Base-by-base conservation (phyloP, 2,113 vertebrate genomes). In the Athene noctua region DNA sequence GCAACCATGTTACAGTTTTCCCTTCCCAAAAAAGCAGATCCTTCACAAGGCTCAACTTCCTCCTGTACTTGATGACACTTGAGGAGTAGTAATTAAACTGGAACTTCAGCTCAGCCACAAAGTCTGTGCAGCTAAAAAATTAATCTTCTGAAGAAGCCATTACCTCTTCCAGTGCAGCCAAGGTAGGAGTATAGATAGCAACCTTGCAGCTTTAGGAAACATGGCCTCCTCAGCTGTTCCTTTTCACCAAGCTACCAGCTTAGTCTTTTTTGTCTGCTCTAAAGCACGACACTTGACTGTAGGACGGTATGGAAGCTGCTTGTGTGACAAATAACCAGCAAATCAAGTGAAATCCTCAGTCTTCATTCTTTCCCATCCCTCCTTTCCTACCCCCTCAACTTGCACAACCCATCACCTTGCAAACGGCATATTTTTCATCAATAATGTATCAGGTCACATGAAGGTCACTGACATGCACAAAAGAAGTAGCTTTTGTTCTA, bases 71-170 rank as follows among this genome's bases (percentile, higher is more conserved):
- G 55, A 25, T 67, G 44, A 34, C 38, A 26, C 27, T 22, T 20
- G 8, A 26, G 23, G 11, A 52, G 12, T 42, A 20, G 36, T 20
- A 55, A 72, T 46, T 15, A 54, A 30, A 14, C 17, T 34, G 22
- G 54, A 74, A 29, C 54, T 63, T 29, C 19, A 55, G 29, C n/a
- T 71, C 38, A 36, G 51, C 27, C 46, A 11, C 13, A 1, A 20
- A 17, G 38, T 32, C 36, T n/a, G 30, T 38, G 51, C 52, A 19
- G 34, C 30, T 49, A 34, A 52, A 12, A 81, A 34, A 36, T 21
- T 2, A 12, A n/a, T 55, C 26, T 61, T 47, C 20, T 2, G 2
- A 9, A 74, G 49, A 52, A 68, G 17, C 13, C 5, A 0, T 9
- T 36, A 2, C 19, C 14, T 57, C 40, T 46, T 46, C 23, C 13